These are phyloP conservation scores for Pseudolaguvia tuberculata DNA, from an alignment of 2,113 vertebrate species.

Conservation along the genomic window DNA sequence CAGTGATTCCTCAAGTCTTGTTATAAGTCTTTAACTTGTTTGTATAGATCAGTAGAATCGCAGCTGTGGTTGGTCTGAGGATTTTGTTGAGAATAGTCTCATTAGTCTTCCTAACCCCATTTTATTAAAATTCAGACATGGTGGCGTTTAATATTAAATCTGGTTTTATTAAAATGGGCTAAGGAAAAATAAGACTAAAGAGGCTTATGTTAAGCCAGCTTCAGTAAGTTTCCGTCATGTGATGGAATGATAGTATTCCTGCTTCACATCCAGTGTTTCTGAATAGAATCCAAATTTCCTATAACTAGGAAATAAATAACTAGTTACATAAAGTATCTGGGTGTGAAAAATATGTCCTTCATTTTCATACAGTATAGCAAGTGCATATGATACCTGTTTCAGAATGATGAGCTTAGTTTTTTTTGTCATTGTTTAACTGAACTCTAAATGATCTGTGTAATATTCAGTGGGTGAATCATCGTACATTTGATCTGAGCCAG, in stretches of 20 bases:
- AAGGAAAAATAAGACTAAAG: not conserved
- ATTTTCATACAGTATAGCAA: not conserved
- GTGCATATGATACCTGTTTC: not conserved
- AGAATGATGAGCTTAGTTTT: not conserved
- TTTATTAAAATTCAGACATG: slow-evolving; percentile 5
- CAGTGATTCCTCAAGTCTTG: no score
- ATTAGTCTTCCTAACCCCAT: not conserved
- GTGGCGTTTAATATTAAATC: not conserved
- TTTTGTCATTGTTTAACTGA: not conserved
- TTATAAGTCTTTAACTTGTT: not conserved
- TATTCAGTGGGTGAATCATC: not conserved
- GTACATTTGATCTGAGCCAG: not conserved
- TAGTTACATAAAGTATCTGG: not conserved
- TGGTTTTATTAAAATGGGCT: not conserved
- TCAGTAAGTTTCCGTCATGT: not conserved
- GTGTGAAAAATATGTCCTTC: not conserved
- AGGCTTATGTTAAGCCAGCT: not conserved
- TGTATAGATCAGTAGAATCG: not conserved
- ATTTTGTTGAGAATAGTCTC: not conserved
- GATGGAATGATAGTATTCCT: not conserved
- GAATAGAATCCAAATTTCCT: not conserved
- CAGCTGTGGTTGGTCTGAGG: not conserved
- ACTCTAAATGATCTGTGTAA: not conserved
- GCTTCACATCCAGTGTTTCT: not conserved
- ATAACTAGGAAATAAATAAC: not conserved